Evolutionary conservation across 2,888 invertebrate species (phyloP).

Genomic region (Seira sanloemensis): DNA sequence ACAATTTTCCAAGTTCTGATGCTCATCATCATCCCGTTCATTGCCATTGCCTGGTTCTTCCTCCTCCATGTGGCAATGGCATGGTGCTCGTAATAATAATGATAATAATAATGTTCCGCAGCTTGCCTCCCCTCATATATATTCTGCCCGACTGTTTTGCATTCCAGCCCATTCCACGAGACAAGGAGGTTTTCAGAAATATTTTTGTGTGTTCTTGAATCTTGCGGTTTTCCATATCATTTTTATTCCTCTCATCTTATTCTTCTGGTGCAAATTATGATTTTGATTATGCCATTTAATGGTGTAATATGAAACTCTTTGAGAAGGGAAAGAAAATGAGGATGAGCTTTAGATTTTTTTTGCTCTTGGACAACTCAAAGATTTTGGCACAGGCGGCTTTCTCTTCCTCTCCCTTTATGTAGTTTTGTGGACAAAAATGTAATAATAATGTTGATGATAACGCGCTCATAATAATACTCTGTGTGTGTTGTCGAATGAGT

Average conservation of each 20-base stretch:
- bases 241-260: neutral
- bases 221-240: neutral
- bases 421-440: neutral
- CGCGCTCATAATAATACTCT: neutral
- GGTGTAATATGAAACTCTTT: constrained; percentile 18
- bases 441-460: neutral
- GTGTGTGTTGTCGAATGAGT: constrained; percentile 13
- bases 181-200: neutral
- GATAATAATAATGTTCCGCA: constrained; percentile 59
- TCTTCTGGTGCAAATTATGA: constrained; percentile 47
- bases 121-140: constrained; percentile 37
- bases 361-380: neutral
- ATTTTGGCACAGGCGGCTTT: neutral
- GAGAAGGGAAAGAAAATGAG: constrained; percentile 16
- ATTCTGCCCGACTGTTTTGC: constrained; percentile 41
- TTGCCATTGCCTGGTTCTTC: neutral
- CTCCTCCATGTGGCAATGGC: neutral
- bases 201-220: neutral
- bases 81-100: constrained; percentile 31
- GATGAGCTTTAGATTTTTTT: neutral
- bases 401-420: no score
- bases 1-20: constrained; percentile 23
- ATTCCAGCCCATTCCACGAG: constrained; percentile 15
- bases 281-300: constrained; percentile 60
- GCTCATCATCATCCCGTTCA: constrained; percentile 21